A percentile compares a stretch with the other conserved stretches of the same genome.
Evolutionary conservation across 2,113 vertebrate genomes (phyloP).

Genomic region (Salminus brasiliensis): DNA sequence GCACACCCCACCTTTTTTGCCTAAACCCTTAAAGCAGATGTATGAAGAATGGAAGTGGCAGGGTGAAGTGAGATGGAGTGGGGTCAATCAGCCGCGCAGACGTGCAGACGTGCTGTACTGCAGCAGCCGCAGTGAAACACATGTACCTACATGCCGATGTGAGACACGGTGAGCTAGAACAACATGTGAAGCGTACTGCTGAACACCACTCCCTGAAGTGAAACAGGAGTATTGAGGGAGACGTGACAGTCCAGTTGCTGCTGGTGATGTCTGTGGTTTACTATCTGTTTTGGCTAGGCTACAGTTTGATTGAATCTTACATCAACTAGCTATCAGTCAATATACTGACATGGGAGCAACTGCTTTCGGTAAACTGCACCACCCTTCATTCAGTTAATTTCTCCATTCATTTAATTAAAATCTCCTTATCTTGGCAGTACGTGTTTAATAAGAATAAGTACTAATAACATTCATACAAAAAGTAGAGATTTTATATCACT

Average conservation of each 20-base stretch:
- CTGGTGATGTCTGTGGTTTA: background rate
- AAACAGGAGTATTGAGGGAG: background rate
- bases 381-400: background rate
- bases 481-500: no score
- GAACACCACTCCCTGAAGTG: background rate
- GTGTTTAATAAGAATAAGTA: no score
- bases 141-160: conserved; percentile 8
- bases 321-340: background rate
- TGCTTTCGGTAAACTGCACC: background rate
- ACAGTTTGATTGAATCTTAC: background rate
- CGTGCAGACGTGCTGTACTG: conserved; percentile 15
- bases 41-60: background rate
- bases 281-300: background rate
- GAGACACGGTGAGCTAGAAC: no score
- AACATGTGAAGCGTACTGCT: background rate
- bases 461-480: no score
- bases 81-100: conserved; percentile 4
- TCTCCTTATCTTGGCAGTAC: no score
- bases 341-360: background rate
- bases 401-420: no score
- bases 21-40: background rate
- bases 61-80: background rate
- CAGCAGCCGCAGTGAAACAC: conserved; percentile 10
- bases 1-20: background rate
- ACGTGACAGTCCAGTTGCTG: no score